These are phyloP conservation scores for Anoplolepis gracilipes DNA, from an alignment of 1,140 invertebrate genomes.

Conservation along the genomic window DNA sequence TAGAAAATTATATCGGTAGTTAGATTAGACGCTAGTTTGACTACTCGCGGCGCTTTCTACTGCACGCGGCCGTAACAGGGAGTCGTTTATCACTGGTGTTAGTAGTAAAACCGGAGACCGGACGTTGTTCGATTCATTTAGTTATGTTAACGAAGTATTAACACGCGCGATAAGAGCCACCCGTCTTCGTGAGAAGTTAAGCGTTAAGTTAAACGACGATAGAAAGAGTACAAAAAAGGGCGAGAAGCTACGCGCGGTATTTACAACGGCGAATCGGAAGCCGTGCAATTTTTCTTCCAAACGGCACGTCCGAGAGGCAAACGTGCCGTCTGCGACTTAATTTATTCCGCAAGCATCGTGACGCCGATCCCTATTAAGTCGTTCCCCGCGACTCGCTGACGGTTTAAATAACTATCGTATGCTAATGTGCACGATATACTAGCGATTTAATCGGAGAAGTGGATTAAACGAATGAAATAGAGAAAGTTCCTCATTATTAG, in stretches of 20 bases:
- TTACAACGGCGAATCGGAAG: slow-evolving; percentile 37
- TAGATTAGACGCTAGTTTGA: neutral
- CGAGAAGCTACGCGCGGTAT: neutral
- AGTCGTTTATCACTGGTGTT: slow-evolving; percentile 54
- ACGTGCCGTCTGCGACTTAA: slow-evolving; percentile 19
- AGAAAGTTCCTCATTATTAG: slow-evolving; percentile 12
- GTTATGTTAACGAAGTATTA: slow-evolving; percentile 64
- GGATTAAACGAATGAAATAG: slow-evolving; percentile 18
- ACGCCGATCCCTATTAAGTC: slow-evolving; percentile 47
- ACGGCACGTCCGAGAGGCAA: slow-evolving; percentile 34
- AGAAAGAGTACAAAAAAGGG: neutral
- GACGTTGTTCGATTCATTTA: slow-evolving; percentile 55
- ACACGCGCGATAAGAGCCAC: slow-evolving; percentile 42
- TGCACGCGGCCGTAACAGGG: neutral
- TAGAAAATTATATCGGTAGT: slow-evolving; percentile 6
- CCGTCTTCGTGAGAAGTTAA: slow-evolving; percentile 11
- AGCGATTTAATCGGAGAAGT: slow-evolving; percentile 8
- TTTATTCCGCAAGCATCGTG: slow-evolving; percentile 43
- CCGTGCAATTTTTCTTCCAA: slow-evolving; percentile 55
- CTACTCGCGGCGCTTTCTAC: neutral
- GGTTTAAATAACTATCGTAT: slow-evolving; percentile 50
- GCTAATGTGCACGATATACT: slow-evolving; percentile 35
- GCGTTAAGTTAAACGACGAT: neutral
- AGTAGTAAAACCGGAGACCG: slow-evolving; percentile 23
- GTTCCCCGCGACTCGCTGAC: slow-evolving; percentile 1